Conservation (phyloP, 2,113 vertebrate species). For the Chiloscyllium plagiosum region DNA sequence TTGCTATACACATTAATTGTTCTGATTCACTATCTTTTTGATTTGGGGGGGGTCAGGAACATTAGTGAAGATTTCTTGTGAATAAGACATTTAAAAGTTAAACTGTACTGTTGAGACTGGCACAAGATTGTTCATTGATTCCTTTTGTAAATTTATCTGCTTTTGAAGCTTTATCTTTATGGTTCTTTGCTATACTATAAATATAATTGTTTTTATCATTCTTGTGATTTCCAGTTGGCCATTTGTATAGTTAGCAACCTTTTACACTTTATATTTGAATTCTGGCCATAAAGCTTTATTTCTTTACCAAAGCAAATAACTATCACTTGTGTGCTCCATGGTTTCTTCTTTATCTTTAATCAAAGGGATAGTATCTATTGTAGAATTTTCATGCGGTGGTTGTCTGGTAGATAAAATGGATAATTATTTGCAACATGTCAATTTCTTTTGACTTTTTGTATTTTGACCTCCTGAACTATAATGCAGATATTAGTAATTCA, state of each 20-base stretch:
- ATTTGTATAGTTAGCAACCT: neutral
- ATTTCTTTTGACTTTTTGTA: neutral
- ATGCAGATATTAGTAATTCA: neutral
- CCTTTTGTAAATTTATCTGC: neutral
- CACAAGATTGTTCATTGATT: neutral
- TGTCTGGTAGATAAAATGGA: neutral
- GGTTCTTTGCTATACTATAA: neutral
- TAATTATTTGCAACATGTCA: neutral
- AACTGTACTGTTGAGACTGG: neutral
- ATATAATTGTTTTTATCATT: neutral
- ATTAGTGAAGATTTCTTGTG: neutral
- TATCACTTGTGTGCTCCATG: neutral
- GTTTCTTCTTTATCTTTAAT: neutral
- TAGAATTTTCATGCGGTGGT: neutral
- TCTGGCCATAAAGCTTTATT: neutral
- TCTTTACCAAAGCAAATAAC: neutral
- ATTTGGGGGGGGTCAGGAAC: neutral
- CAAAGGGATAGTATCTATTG: neutral
- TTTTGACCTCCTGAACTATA: neutral
- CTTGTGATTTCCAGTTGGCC: neutral
- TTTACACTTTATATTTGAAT: neutral
- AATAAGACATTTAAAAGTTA: neutral
- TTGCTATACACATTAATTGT: neutral
- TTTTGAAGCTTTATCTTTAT: neutral
- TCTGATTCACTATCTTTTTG: neutral